Evolutionary conservation across 1,140 invertebrate genomes (phyloP), one percentile per base, ranked within the genome.

Genomic region (Diprion similis): DNA sequence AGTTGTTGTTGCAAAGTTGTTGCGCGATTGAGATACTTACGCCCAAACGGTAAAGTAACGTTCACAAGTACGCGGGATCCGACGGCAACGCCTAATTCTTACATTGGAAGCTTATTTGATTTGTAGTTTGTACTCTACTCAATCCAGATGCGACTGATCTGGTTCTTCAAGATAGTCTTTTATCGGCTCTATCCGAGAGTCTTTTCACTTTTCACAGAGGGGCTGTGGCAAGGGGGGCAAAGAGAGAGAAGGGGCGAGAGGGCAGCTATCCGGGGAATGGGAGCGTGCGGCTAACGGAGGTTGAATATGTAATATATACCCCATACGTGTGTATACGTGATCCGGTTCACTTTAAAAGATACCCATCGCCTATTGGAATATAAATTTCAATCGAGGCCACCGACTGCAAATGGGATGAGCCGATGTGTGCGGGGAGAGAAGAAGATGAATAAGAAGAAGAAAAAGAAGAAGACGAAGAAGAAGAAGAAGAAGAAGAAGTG

Each of bases 311-410:
- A 37, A 37, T 37, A 37, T 37, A 37, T 37, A 37, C 47, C 78
- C 77, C 78, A 59, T 59, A 59, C 51, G 51, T 59, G 51, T 59
- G 51, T 17, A 59, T 59, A 59, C 51, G 51, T 59, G 51, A 4
- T 17, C 51, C 51, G 51, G 51, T 59, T 59, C 51, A 59, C 51
- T 59, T 59, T 59, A 59, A 59, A 59, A 59, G 51, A 59, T 59
- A 59, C 51, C 11, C 11, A 59, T 59, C 51, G 51, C 11, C 51
- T 59, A 59, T 59, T 59, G 51, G 51, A 59, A 78, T 78, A 86
- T 86, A 85, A 84, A 85, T 86, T 85, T 78, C 79, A 77, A 84
- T 85, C 74, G 79, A 73, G 77, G 76, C 72, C 73, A 70, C 65
- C 66, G 46, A 75, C 73, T 71, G 80, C 77, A 78, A 77, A 76